Evolutionary conservation across 2,888 invertebrate genomes (phyloP), one percentile per base, ranked within the genome.

Genomic region (Prosopocoilus inquinatus): DNA sequence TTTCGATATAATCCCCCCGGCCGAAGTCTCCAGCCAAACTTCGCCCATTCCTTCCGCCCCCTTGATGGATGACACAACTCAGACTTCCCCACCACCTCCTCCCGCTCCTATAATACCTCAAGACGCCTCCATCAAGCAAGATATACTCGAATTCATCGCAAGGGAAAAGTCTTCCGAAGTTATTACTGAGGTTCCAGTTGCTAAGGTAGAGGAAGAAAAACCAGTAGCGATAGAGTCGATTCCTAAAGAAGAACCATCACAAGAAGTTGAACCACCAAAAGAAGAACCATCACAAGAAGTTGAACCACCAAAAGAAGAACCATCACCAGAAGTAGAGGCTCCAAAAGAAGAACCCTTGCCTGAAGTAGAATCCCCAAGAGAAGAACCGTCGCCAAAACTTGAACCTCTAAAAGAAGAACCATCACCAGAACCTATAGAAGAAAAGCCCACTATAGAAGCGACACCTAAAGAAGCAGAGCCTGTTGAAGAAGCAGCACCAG

Each of bases 21-120:
- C 55, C 13, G 68, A 70, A 52, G 66, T 67, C 61, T 81, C 81
- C 66, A 77, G 80, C 47, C 83, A 84, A 72, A 84, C 84, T 8
- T 82, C 83, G n/a, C 82, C 82, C 34, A 70, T 70, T 20, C 63
- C 66, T 11, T 66, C 67, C 20, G 67, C 70, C 36, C 63, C 71
- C 13, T 50, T 60, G 34, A 58, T 60, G 33, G 61, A 64, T 51
- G 57, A 59, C 45, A 51, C 58, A 15, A 67, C 64, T 0, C 67
- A 68, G 60, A 67, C 66, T 8, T 64, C 65, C n/a, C 43, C 59
- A 45, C 64, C 61, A 41, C 41, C 9, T 8, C 20, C 20, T 28
- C 41, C 9, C 2, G 5, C 20, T 28, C 20, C 20, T 38, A 13
- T 13, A 12, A 38, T 38, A 7, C 7, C 13, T 13, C 38, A 20